These are phyloP conservation scores for Discoglossus pictus DNA, from an alignment of 2,797 vertebrate species.

Conservation along the genomic window DNA sequence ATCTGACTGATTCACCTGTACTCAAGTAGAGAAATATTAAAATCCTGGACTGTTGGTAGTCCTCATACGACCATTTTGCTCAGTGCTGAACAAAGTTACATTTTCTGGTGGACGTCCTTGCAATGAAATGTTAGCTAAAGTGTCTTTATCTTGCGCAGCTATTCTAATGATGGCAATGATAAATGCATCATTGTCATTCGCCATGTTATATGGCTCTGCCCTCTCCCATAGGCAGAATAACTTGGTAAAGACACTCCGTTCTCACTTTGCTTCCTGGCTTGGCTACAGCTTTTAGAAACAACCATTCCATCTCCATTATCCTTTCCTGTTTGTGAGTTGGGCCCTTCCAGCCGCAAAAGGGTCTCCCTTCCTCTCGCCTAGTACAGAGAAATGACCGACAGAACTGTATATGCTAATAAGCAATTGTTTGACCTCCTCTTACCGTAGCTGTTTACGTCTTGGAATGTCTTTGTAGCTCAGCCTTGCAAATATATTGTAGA, in stretches of 20 bases:
- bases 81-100: background rate
- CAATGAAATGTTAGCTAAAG: background rate
- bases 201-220: background rate
- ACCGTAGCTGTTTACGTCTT: background rate
- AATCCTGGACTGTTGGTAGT: too few species aligned
- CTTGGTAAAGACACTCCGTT: background rate
- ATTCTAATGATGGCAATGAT: conserved; percentile 2
- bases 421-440: background rate
- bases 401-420: conserved; percentile 1
- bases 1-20: too few species aligned
- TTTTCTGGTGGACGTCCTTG: conserved; percentile 36
- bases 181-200: background rate
- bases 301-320: background rate
- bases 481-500: background rate
- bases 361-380: background rate
- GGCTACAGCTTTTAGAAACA: background rate
- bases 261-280: background rate
- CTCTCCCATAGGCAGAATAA: background rate
- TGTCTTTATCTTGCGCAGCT: conserved; percentile 8
- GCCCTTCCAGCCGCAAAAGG: background rate
- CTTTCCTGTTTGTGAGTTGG: background rate
- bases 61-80: too few species aligned
- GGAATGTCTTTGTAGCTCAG: background rate
- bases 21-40: too few species aligned
- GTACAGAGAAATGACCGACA: background rate